Conservation (phyloP, 2,888 invertebrate species). For the Fissipunctia ypsillon region DNA sequence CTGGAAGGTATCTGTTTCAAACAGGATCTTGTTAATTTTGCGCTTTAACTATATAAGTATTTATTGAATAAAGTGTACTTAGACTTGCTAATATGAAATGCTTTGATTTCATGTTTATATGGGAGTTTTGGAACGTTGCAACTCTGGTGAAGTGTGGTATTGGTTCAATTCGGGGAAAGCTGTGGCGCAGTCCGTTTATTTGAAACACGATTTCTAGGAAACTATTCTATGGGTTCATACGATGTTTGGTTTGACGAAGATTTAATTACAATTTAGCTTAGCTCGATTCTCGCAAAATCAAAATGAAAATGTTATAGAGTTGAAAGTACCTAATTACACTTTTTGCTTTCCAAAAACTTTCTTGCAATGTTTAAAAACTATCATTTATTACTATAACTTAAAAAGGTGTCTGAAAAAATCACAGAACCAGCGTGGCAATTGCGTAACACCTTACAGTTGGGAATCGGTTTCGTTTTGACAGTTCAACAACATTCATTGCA, state of each 20-base stretch:
- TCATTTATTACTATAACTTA: neutral
- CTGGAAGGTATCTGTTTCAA: conserved; percentile 69
- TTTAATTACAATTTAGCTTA: neutral
- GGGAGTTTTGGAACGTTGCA: conserved; percentile 4
- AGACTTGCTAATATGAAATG: conserved; percentile 47
- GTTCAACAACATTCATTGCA: too few relatives aligned
- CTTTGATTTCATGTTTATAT: conserved; percentile 30
- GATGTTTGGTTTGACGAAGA: neutral
- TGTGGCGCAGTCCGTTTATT: neutral
- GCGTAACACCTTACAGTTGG: too few relatives aligned
- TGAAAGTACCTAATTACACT: too few relatives aligned
- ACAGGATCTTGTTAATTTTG: conserved; percentile 65
- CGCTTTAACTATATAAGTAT: conserved; percentile 56
- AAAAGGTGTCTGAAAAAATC: neutral
- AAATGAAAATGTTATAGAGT: neutral
- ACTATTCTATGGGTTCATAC: neutral
- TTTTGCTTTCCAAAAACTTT: neutral
- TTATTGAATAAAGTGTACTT: conserved; percentile 54
- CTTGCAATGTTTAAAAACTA: neutral
- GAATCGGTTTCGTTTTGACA: too few relatives aligned
- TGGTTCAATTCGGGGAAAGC: neutral
- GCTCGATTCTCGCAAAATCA: neutral
- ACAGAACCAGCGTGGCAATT: too few relatives aligned
- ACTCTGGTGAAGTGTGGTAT: neutral
- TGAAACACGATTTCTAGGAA: neutral